These are phyloP conservation scores for Acropternis orthonyx DNA, from an alignment of 2,797 vertebrate genomes.

Conservation along the genomic window DNA sequence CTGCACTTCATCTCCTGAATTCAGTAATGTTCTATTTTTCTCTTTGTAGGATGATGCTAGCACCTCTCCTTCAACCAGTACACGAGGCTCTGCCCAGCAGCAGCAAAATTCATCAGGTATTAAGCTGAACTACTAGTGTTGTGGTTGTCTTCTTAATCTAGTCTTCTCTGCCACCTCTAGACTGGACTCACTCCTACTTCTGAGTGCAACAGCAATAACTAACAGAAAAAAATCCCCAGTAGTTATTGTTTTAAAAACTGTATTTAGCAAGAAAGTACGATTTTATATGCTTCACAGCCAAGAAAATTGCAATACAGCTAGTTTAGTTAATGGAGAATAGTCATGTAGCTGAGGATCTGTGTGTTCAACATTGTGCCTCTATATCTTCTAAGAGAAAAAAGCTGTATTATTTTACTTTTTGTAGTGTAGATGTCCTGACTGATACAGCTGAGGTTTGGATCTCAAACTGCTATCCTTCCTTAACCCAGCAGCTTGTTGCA, in stretches of 20 bases:
- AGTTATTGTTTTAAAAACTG: not conserved
- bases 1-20: not conserved
- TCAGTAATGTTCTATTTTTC: not conserved
- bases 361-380: not conserved
- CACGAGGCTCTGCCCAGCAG: conserved; percentile 83
- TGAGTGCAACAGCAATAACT: not conserved
- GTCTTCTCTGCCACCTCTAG: not conserved
- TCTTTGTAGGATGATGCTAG: conserved; percentile 86
- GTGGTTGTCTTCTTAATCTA: not conserved
- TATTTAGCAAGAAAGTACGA: not conserved
- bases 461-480: not conserved
- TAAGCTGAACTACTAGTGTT: not conserved
- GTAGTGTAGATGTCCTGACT: not conserved
- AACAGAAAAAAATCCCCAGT: not conserved
- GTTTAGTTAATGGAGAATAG: not conserved
- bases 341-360: not conserved
- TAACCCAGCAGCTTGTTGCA: not conserved
- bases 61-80: conserved; percentile 84
- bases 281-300: not conserved
- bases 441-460: not conserved
- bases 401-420: not conserved
- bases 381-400: not conserved
- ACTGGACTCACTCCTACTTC: not conserved
- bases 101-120: conserved; percentile 89
- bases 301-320: not conserved